These are phyloP conservation scores for Meloidogyne hapla DNA, from an alignment of 1,140 invertebrate genomes.

Conservation along the genomic window DNA sequence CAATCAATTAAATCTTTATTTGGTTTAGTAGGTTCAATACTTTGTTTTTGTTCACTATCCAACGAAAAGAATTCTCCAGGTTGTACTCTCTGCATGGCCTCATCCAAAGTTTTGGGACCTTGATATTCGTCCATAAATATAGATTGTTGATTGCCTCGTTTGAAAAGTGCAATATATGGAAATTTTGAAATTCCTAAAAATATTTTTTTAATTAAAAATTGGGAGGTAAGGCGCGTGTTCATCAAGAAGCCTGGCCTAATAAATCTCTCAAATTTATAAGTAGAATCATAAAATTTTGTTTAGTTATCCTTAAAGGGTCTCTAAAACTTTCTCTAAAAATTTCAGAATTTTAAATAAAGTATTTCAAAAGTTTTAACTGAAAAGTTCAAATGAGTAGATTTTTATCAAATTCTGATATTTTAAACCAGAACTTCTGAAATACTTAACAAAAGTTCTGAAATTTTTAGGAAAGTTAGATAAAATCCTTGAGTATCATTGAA, in stretches of 20 bases:
- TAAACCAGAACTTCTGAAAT: background rate
- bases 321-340: no score
- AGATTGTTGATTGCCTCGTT: slow-evolving; percentile 59
- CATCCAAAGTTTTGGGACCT: slow-evolving; percentile 29
- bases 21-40: slow-evolving; percentile 28
- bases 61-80: slow-evolving; percentile 63
- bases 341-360: no score
- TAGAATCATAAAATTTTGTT: background rate
- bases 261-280: background rate
- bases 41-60: slow-evolving; percentile 73
- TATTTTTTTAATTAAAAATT: background rate
- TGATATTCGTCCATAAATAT: slow-evolving; percentile 51
- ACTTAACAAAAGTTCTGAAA: slow-evolving; percentile 9
- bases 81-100: slow-evolving; percentile 28
- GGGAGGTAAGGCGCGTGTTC: background rate
- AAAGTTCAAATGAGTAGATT: background rate
- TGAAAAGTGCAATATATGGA: slow-evolving; percentile 60
- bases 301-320: no score
- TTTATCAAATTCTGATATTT: background rate
- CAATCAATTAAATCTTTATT: slow-evolving; percentile 41
- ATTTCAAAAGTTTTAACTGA: background rate
- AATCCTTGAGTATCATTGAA: background rate
- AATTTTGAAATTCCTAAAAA: slow-evolving; percentile 44
- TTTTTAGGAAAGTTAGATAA: background rate
- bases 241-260: background rate